Evolutionary conservation across 1,140 invertebrate genomes (phyloP).

Genomic region (Globodera rostochiensis): DNA sequence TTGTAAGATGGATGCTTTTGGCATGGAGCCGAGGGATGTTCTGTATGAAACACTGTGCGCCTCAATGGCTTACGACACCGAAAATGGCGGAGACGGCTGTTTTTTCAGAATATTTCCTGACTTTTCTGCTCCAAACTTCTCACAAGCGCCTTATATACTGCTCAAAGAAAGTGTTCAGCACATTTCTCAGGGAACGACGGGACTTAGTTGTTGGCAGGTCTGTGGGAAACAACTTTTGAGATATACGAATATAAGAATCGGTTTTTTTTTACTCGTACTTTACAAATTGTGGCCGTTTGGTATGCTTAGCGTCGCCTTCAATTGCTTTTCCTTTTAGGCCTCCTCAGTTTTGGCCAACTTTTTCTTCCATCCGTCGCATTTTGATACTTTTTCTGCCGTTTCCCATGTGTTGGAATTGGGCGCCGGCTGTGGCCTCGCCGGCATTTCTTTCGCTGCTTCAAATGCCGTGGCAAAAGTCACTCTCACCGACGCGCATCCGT

Average conservation of each 20-base stretch:
- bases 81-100: not conserved
- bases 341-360: constrained; percentile 29
- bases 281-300: not conserved
- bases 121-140: not conserved
- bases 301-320: not conserved
- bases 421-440: constrained; percentile 44
- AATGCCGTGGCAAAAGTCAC: not conserved
- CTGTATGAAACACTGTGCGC: constrained; percentile 26
- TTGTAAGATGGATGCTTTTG: constrained; percentile 11
- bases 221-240: not conserved
- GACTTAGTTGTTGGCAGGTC: constrained; percentile 31
- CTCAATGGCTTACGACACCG: constrained; percentile 18
- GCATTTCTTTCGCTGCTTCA: constrained; percentile 27
- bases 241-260: too few relatives aligned
- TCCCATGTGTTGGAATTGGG: constrained; percentile 37
- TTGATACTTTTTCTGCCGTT: not conserved
- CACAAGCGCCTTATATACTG: constrained; percentile 17
- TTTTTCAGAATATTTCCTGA: constrained; percentile 20
- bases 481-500: constrained; percentile 29
- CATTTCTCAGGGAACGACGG: constrained; percentile 35
- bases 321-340: constrained; percentile 1
- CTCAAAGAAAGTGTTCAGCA: constrained; percentile 18
- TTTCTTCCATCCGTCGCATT: constrained; percentile 2
- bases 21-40: constrained; percentile 19
- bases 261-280: too few relatives aligned